A percentile compares a stretch with the other conserved stretches of the same genome.
These are phyloP conservation scores for Montipora capitata DNA, from an alignment of 92 coral and sea anemone genomes.

Conservation along the genomic window DNA sequence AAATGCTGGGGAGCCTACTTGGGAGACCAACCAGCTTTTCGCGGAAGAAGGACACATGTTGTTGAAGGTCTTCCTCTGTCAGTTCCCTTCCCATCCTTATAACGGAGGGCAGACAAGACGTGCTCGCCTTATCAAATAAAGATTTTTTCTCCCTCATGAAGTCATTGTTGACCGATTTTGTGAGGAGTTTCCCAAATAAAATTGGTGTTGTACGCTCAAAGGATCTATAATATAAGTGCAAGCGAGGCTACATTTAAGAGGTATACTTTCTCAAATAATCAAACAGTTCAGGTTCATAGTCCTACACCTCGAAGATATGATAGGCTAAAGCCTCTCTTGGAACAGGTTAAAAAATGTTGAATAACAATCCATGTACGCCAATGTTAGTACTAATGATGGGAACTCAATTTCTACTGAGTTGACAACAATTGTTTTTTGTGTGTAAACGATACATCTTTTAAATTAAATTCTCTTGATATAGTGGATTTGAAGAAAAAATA, in stretches of 20 bases:
- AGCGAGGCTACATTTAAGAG: neutral
- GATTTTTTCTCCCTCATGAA: neutral
- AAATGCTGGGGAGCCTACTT: constrained; percentile 19
- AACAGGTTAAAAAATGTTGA: neutral
- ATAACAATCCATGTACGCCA: too few species aligned
- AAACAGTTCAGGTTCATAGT: constrained; percentile 7
- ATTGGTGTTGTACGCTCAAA: constrained; percentile 7
- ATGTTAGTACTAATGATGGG: too few species aligned
- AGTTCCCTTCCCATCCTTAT: constrained; percentile 11
- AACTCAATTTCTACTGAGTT: too few species aligned
- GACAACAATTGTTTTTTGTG: neutral
- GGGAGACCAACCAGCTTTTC: constrained; percentile 27
- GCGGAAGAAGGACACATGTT: neutral
- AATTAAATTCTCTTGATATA: too few species aligned
- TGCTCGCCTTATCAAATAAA: neutral
- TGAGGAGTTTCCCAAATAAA: neutral
- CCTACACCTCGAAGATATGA: constrained; percentile 7
- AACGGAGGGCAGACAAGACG: neutral
- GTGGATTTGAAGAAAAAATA: too few species aligned
- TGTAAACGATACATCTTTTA: neutral
- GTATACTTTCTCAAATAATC: neutral
- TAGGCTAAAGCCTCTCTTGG: constrained; percentile 13
- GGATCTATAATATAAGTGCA: neutral
- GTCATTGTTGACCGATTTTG: neutral
- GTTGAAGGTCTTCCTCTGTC: neutral